Percentiles rank a stretch among this genome's conserved stretches.
Conservation (phyloP, 2,113 vertebrate species). For the Cryptoleucopteryx plumbea region DNA sequence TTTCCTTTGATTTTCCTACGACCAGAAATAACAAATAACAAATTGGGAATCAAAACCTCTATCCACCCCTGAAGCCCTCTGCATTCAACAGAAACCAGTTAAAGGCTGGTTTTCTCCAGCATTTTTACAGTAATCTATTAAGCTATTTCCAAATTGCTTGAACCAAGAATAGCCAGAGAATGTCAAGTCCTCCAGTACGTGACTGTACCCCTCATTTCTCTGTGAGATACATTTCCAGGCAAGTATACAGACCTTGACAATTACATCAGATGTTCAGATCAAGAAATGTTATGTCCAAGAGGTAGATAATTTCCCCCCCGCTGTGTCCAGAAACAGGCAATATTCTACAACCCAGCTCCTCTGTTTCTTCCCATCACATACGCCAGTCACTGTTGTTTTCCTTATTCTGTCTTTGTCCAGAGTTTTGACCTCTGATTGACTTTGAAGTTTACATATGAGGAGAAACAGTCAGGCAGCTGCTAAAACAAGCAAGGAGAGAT, state of each 20-base stretch:
- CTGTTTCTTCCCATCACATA: not conserved
- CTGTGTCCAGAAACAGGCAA: not conserved
- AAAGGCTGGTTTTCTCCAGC: not conserved
- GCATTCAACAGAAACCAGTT: not conserved
- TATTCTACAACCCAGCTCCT: not conserved
- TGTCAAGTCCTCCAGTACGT: not conserved
- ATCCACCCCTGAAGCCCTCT: not conserved
- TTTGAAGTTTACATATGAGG: slow-evolving; percentile 62
- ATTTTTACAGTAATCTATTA: not conserved
- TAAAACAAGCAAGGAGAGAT: slow-evolving; percentile 53
- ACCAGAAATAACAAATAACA: not conserved
- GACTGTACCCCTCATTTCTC: not conserved
- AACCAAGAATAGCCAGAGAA: slow-evolving; percentile 19
- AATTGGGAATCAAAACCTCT: not conserved
- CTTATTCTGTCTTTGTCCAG: not conserved
- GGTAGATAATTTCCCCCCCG: not conserved
- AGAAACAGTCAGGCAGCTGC: slow-evolving; percentile 62
- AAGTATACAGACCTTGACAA: not conserved
- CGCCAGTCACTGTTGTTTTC: not conserved
- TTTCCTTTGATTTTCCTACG: not conserved
- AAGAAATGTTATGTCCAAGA: not conserved
- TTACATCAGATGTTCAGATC: not conserved
- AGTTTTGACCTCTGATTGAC: slow-evolving; percentile 62
- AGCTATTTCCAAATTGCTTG: not conserved
- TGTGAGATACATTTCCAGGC: not conserved